Percentiles rank a stretch among this genome's conserved stretches.
phyloP scores from a whole-genome alignment of 2,113 vertebrate genomes.

The Gavia stellata region DNA sequence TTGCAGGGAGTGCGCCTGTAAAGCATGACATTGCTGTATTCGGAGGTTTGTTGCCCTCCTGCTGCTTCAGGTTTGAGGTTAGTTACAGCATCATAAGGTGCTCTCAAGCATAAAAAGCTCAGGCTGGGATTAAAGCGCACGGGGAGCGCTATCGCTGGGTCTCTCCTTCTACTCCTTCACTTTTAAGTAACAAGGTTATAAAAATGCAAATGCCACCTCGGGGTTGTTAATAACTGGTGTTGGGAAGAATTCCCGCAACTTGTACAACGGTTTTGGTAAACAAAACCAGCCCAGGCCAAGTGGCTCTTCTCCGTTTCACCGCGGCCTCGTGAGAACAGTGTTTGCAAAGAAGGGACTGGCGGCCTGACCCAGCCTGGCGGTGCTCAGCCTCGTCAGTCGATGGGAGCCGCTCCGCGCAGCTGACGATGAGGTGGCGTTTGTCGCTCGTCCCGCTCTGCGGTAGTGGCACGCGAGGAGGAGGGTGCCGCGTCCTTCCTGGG shows the following conservation, averaged over 20 bases:
- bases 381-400: constrained; percentile 56
- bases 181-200: constrained; percentile 67
- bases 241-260: constrained; percentile 52
- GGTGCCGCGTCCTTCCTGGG: constrained; percentile 43
- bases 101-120: constrained; percentile 76
- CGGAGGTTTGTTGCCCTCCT: constrained; percentile 76
- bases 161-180: constrained; percentile 49
- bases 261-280: constrained; percentile 33
- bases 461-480: constrained; percentile 44
- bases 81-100: constrained; percentile 78
- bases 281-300: background rate
- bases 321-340: background rate
- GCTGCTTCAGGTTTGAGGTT: constrained; percentile 77
- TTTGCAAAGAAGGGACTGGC: background rate
- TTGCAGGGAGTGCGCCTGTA: constrained; percentile 75
- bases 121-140: constrained; percentile 73
- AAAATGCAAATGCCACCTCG: constrained; percentile 66
- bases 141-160: constrained; percentile 10
- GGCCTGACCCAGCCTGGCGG: background rate
- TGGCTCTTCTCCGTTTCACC: background rate
- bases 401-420: constrained; percentile 22
- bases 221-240: constrained; percentile 55
- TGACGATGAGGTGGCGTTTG: constrained; percentile 39
- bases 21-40: constrained; percentile 87
- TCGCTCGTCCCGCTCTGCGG: constrained; percentile 61